Conservation (phyloP, 2,113 vertebrate genomes). For the Phyllopteryx taeniolatus region DNA sequence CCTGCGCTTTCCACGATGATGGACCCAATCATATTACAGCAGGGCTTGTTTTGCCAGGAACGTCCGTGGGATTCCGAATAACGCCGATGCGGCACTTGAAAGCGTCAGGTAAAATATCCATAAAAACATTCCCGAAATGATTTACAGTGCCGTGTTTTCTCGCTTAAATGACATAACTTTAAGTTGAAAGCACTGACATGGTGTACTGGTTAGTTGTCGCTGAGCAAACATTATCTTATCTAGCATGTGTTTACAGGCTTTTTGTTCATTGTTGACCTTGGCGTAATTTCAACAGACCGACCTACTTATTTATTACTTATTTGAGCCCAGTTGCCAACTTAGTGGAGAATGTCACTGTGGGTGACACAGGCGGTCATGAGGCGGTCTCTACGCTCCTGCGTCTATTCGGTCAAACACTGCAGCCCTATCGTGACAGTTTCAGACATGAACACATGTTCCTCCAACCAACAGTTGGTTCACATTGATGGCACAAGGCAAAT, state of each 20-base stretch:
- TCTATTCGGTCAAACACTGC: slow-evolving; percentile 21
- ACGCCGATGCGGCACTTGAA: not conserved
- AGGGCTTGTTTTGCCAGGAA: too few relatives aligned
- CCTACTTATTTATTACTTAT: not conserved
- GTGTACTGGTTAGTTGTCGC: not conserved
- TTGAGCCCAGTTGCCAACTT: not conserved
- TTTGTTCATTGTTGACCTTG: not conserved
- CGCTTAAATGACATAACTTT: not conserved
- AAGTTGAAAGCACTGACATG: not conserved
- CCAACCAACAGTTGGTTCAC: not conserved
- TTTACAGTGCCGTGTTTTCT: not conserved
- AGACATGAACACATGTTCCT: not conserved
- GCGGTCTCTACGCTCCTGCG: slow-evolving; percentile 24
- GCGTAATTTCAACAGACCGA: not conserved
- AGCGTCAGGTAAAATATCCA: not conserved
- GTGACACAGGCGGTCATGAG: slow-evolving; percentile 43
- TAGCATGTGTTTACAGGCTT: not conserved
- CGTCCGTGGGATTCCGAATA: too few relatives aligned
- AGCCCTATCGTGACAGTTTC: not conserved
- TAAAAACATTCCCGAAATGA: not conserved
- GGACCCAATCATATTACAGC: too few relatives aligned
- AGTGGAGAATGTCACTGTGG: slow-evolving; percentile 9
- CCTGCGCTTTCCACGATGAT: too few relatives aligned
- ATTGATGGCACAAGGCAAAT: not conserved
- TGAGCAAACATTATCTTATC: not conserved